Evolutionary conservation across 92 coral and sea anemone species (phyloP).

Genomic region (Zoanthus sansibaricus): DNA sequence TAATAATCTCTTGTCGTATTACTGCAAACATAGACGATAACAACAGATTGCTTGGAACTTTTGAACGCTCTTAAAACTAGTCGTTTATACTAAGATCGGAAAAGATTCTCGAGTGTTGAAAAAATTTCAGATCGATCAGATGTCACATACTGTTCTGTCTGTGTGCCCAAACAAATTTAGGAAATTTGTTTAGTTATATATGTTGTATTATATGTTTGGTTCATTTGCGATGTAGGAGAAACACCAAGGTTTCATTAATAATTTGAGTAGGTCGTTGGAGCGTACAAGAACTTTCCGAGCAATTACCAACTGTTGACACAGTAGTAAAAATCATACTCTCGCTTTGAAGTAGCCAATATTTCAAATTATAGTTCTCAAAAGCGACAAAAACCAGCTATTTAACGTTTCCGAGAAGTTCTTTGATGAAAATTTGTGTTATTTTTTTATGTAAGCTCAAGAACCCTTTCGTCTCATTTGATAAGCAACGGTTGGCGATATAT

Average conservation of each 20-base stretch:
- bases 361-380: background rate
- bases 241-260: slow-evolving; percentile 25
- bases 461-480: background rate
- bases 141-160: background rate
- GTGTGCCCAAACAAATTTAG: slow-evolving; percentile 4
- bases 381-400: background rate
- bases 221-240: background rate
- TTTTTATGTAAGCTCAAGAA: background rate
- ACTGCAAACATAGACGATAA: background rate
- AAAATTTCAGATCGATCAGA: background rate
- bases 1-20: slow-evolving; percentile 4
- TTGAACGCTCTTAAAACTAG: background rate
- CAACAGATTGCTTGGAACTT: background rate
- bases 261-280: slow-evolving; percentile 8
- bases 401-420: background rate
- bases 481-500: background rate
- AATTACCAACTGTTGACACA: slow-evolving; percentile 30
- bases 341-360: slow-evolving; percentile 28
- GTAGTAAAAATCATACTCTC: background rate
- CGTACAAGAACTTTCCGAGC: slow-evolving; percentile 11
- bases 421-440: background rate
- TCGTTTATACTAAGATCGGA: background rate
- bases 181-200: background rate
- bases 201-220: background rate
- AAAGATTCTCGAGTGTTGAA: background rate